Evolutionary conservation across 2,888 invertebrate genomes (phyloP), one percentile per base, ranked within the genome.

Genomic region (Phyllotreta striolata): DNA sequence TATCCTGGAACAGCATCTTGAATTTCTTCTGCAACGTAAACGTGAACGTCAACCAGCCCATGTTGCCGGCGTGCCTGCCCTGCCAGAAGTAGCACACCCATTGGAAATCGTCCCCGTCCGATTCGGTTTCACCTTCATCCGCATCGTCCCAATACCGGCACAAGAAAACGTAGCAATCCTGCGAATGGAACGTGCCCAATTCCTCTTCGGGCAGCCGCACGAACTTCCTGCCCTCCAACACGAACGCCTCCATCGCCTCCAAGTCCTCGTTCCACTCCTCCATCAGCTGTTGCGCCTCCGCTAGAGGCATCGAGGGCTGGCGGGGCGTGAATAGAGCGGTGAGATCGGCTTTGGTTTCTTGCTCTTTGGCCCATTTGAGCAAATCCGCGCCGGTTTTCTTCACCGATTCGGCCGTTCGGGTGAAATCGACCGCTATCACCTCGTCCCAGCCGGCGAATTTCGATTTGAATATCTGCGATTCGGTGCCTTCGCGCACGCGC

Each of bases 41-140:
- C 0, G 98, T 98, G 83, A 99, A 99, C 0, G 96, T 98, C 0
- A 99, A 86, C 98, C 98, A 99, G 63, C 98, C 99, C 98, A 99
- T 99, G 83, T 99, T 98, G 66, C 93, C 91, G 1, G 98, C 98
- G 77, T 96, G 93, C 56, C 93, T 85, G 0, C 98, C 98, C 83
- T 99, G 99, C 99, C 99, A 99, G 85, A 99, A 99, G 83, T 99
- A 99, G n/a, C 98, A 98, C 52, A 97, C 94, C 84, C 96, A 97
- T 77, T 95, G 93, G 76, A 91, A 92, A 59, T 81, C 82, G 77
- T 76, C 76, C 52, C 66, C 69, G 9, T 76, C 75, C 12, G 70
- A 70, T n/a, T 78, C 74, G 0, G 80, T 77, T 60, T 79, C 80
- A 1, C 73, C 74, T 3, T 86, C 83, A 9, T 85, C 86, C 1